A percentile compares a stretch with the other conserved stretches of the same genome.
Conservation (phyloP, 2,888 invertebrate species). For the Erebia epiphron region DNA sequence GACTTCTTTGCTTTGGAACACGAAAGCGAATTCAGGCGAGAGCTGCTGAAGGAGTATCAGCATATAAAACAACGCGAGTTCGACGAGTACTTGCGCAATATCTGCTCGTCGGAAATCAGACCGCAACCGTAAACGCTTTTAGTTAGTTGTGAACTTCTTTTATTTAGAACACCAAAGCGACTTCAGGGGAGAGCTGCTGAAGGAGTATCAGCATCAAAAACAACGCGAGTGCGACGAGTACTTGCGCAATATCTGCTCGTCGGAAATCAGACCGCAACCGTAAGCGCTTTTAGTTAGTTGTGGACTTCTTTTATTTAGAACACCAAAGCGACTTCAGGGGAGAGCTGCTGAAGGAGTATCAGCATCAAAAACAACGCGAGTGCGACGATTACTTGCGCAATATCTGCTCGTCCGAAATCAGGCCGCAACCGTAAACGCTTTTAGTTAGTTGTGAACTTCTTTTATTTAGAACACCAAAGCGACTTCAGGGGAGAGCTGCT, state of each 20-base stretch:
- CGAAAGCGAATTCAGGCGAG: conserved; percentile 81
- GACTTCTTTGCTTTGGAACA: too few relatives aligned
- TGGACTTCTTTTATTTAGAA: too few relatives aligned
- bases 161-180: conserved; percentile 52
- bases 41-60: conserved; percentile 80
- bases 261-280: conserved; percentile 68
- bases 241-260: conserved; percentile 70
- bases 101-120: conserved; percentile 68
- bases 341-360: conserved; percentile 91
- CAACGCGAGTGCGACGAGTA: conserved; percentile 83
- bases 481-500: conserved; percentile 86
- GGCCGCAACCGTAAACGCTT: conserved; percentile 62
- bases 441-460: too few relatives aligned
- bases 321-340: conserved; percentile 76
- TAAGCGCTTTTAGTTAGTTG: conserved; percentile 42
- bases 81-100: conserved; percentile 74
- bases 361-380: conserved; percentile 88
- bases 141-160: too few relatives aligned
- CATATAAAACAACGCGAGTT: conserved; percentile 71
- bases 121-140: conserved; percentile 60
- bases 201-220: conserved; percentile 91
- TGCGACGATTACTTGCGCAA: conserved; percentile 76
- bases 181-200: conserved; percentile 87
- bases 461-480: conserved; percentile 48
- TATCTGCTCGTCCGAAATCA: conserved; percentile 68